Conservation (phyloP, 2,888 invertebrate species). For the Drosophila prolongata region DNA sequence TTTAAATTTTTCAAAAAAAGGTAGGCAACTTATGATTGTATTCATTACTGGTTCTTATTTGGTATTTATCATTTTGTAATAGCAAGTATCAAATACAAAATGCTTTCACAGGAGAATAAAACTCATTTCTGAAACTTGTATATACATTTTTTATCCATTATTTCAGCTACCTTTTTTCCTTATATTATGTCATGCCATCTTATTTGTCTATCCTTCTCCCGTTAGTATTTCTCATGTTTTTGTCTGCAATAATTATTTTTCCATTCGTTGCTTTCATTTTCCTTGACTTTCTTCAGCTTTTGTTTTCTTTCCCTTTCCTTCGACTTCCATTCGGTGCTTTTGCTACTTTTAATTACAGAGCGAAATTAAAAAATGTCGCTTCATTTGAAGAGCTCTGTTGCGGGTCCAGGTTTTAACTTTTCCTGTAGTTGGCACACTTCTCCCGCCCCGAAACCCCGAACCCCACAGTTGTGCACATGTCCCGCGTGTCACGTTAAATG, state of each 20-base stretch:
- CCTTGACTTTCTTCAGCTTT: constrained; percentile 28
- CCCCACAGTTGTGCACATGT: constrained; percentile 57
- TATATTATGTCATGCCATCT: neutral
- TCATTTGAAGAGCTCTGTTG: constrained; percentile 30
- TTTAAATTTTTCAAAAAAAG: no score
- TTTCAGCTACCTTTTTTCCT: neutral
- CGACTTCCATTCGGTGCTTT: constrained; percentile 48
- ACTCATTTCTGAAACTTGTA: no score
- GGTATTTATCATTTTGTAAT: no score
- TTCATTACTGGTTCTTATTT: no score
- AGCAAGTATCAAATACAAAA: no score
- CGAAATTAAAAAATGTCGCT: constrained; percentile 66
- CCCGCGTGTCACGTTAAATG: constrained; percentile 74
- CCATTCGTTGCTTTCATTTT: constrained; percentile 25
- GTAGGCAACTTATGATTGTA: no score
- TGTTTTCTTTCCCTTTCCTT: constrained; percentile 25
- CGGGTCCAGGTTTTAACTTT: constrained; percentile 52
- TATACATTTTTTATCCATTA: neutral
- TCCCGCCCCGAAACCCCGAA: neutral
- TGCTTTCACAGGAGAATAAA: no score
- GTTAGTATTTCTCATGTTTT: constrained; percentile 15
- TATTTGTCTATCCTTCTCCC: constrained; percentile 9
- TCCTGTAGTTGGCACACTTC: constrained; percentile 25
- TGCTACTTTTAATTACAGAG: constrained; percentile 74
- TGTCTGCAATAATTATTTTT: constrained; percentile 38